Base-by-base conservation (phyloP, 2,888 invertebrate genomes). In the Stenolophus ochropezus region DNA sequence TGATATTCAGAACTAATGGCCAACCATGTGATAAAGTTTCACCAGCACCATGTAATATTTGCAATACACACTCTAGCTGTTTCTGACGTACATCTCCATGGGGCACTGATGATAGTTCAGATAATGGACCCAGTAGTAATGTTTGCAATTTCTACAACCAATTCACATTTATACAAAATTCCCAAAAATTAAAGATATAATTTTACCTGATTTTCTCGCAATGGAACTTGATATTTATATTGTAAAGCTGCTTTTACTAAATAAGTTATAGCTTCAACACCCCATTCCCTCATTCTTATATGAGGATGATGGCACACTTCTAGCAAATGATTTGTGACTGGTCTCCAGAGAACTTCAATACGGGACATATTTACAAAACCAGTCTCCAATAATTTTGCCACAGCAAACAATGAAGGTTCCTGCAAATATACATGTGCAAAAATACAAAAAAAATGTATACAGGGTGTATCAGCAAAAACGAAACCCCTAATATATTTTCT, bases 371-470 rank as follows among this genome's bases (percentile, higher is more conserved):
- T 99, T 0, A 98, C 98, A 82, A 98, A 89, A 0, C 98, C 98
- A 0, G 98, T 98, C 90, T 99, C 99, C n/a, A 99, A 91, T n/a
- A 99, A 91, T 89, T 99, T 99, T 1, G 98, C 98, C 1, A 99
- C 97, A 1, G 98, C 98, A 90, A 99, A 99, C 80, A 98, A 89
- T 0, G 98, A 98, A 0, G 98, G 98, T 87, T 99, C 98, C 95
- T 96, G 86, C 4, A 89, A 76, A 79, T 65, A 25, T 42, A 42
- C 1, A 42, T 2, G 33, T 42, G 11, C n/a, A n/a, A n/a, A n/a
- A n/a, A n/a, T n/a, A n/a, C n/a, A n/a, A n/a, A n/a, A n/a, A n/a
- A n/a, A n/a, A n/a, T n/a, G n/a, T n/a, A n/a, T n/a, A n/a, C n/a
- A n/a, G n/a, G n/a, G n/a, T n/a, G n/a, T n/a, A n/a, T n/a, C n/a